Evolutionary conservation across 30 jellyfish, hydroid and myxozoan genomes (phyloP).

Genomic region (Turritopsis dohrnii): DNA sequence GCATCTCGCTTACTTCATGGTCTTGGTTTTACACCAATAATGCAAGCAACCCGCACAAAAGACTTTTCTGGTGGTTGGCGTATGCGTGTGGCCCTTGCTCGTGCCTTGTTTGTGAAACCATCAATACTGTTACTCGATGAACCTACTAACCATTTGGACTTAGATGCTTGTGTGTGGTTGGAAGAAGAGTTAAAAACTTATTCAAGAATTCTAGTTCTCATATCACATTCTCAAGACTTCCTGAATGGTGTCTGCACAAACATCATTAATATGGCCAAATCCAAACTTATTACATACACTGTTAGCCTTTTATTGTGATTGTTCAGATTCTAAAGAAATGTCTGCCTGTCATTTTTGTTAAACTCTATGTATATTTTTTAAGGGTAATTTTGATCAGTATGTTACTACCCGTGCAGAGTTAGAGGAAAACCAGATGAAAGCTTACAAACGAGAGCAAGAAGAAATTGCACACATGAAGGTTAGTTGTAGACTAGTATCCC

Average conservation of each 20-base stretch:
- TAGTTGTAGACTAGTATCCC: too few relatives aligned
- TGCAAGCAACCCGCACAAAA: slow-evolving; percentile 77
- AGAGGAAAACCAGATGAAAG: slow-evolving; percentile 98
- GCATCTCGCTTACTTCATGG: slow-evolving; percentile 91
- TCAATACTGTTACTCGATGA: slow-evolving; percentile 80
- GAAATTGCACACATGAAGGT: slow-evolving; percentile 99
- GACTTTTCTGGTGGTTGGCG: slow-evolving; percentile 99
- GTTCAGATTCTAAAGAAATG: neutral
- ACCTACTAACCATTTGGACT: slow-evolving; percentile 90
- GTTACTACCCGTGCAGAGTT: slow-evolving; percentile 73
- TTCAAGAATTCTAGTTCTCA: slow-evolving; percentile 73
- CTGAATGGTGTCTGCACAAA: slow-evolving; percentile 94
- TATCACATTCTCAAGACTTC: slow-evolving; percentile 95
- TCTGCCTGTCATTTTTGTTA: neutral
- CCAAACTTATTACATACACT: slow-evolving; percentile 49
- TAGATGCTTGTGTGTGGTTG: slow-evolving; percentile 96
- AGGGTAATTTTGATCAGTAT: slow-evolving; percentile 94
- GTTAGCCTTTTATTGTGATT: slow-evolving; percentile 31
- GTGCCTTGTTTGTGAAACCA: slow-evolving; percentile 91
- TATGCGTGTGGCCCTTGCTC: slow-evolving; percentile 91
- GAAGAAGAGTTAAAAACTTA: slow-evolving; percentile 82
- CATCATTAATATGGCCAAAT: slow-evolving; percentile 54
- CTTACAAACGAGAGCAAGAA: slow-evolving; percentile 90
- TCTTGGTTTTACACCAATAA: slow-evolving; percentile 86
- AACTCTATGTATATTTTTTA: neutral